Evolutionary conservation across 2,797 vertebrate species (phyloP).

Genomic region (Amniataba percoides): DNA sequence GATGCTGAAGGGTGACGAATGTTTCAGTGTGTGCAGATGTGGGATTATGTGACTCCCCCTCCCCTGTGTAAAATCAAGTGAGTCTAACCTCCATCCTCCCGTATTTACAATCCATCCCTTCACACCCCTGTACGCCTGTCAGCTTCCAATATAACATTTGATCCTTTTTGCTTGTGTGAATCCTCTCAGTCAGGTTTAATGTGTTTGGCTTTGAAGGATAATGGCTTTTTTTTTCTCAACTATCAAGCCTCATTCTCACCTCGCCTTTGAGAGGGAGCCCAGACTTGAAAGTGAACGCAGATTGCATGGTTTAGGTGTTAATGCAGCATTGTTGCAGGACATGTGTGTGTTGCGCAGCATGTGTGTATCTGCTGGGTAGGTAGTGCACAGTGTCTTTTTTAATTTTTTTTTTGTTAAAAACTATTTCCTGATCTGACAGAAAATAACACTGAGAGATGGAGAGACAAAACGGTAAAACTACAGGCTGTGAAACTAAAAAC

Average conservation of each 20-base stretch:
- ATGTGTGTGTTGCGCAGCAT: not conserved
- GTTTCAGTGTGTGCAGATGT: not conserved
- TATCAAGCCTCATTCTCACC: constrained; percentile 13
- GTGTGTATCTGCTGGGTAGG: not conserved
- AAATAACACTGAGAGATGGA: too few species aligned
- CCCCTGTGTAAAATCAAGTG: not conserved
- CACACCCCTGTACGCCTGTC: constrained; percentile 25
- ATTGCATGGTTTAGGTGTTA: not conserved
- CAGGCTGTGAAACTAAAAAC: not conserved
- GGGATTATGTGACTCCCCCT: not conserved
- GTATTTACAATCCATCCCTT: constrained; percentile 36
- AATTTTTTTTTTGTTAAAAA: too few species aligned
- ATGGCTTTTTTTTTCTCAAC: constrained; percentile 24
- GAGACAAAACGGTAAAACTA: not conserved
- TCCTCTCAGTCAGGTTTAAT: constrained; percentile 31
- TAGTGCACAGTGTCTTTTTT: too few species aligned
- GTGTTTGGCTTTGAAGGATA: constrained; percentile 42
- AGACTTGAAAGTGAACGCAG: constrained; percentile 15
- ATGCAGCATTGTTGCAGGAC: not conserved
- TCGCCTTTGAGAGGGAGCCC: not conserved
- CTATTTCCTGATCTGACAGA: too few species aligned
- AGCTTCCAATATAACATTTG: constrained; percentile 14
- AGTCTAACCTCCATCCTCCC: constrained; percentile 7
- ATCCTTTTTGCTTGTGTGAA: constrained; percentile 20
- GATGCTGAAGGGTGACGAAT: not conserved